Evolutionary conservation across 2,113 vertebrate species (phyloP).

Genomic region (Ariopsis seemanni): DNA sequence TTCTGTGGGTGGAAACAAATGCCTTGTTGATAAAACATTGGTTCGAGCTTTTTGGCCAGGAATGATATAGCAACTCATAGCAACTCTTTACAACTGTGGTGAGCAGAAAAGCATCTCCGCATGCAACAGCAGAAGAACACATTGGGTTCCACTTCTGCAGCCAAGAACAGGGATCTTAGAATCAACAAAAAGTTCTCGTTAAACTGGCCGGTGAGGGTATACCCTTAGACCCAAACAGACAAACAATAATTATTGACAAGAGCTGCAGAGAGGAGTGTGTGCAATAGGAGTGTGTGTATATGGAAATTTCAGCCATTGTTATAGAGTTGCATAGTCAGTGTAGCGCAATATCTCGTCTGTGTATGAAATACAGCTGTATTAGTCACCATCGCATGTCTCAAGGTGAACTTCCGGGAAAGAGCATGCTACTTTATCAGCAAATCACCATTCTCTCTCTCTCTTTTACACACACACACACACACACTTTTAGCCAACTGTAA

Average conservation of each 20-base stretch:
- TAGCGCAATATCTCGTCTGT: background rate
- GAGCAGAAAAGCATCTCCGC: too few relatives aligned
- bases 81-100: too few relatives aligned
- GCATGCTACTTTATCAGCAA: background rate
- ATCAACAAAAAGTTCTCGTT: too few relatives aligned
- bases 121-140: too few relatives aligned
- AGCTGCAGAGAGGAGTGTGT: background rate
- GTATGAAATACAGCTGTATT: conserved; percentile 3
- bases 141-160: too few relatives aligned
- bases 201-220: background rate
- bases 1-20: too few relatives aligned
- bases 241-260: background rate
- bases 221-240: background rate
- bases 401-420: conserved; percentile 1
- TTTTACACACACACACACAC: background rate
- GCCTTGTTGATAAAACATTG: too few relatives aligned
- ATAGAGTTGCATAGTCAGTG: background rate
- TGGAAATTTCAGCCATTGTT: too few relatives aligned
- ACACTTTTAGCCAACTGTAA: background rate
- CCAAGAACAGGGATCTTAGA: too few relatives aligned
- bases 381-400: background rate
- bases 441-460: background rate
- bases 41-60: too few relatives aligned
- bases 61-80: too few relatives aligned
- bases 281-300: background rate